Percentiles rank a stretch among this genome's conserved stretches.
These are phyloP conservation scores for Diloba caeruleocephala DNA, from an alignment of 2,888 invertebrate species.

Conservation along the genomic window DNA sequence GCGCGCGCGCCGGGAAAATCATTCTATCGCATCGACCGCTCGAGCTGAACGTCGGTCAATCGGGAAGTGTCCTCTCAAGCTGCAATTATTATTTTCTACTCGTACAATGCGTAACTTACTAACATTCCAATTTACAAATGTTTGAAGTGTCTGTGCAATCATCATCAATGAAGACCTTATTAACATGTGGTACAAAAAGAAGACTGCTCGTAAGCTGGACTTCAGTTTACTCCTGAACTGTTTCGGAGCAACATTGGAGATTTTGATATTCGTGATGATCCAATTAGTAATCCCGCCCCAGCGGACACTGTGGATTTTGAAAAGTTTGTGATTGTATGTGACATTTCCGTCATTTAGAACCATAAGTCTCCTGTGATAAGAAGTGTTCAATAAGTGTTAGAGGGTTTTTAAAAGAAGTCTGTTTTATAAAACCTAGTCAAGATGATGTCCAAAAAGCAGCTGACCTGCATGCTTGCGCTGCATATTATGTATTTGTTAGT, in stretches of 20 bases:
- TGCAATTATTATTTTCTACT: slow-evolving; percentile 17
- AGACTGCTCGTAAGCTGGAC: slow-evolving; percentile 52
- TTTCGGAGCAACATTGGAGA: slow-evolving; percentile 62
- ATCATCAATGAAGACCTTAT: slow-evolving; percentile 59
- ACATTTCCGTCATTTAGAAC: slow-evolving; percentile 27
- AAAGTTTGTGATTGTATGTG: slow-evolving; percentile 63
- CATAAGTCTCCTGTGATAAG: slow-evolving; percentile 45
- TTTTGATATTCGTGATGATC: slow-evolving; percentile 61
- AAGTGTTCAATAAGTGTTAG: slow-evolving; percentile 61
- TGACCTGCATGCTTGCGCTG: slow-evolving; percentile 92
- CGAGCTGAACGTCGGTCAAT: slow-evolving; percentile 76
- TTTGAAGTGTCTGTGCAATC: slow-evolving; percentile 39
- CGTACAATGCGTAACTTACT: slow-evolving; percentile 36
- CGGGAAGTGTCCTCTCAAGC: slow-evolving; percentile 71
- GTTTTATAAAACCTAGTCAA: slow-evolving; percentile 73
- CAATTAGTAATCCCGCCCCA: slow-evolving; percentile 56
- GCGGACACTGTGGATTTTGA: slow-evolving; percentile 74
- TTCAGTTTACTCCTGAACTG: slow-evolving; percentile 60
- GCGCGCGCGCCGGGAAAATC: slow-evolving; percentile 81
- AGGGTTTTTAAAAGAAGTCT: slow-evolving; percentile 38
- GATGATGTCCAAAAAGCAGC: slow-evolving; percentile 95
- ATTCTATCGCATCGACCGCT: slow-evolving; percentile 78
- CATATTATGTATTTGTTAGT: slow-evolving; percentile 93
- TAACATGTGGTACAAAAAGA: slow-evolving; percentile 69
- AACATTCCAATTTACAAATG: slow-evolving; percentile 26